A percentile compares a stretch with the other conserved stretches of the same genome.
These are phyloP conservation scores for Muntiacus reevesi DNA, from an alignment of 2,113 vertebrate species.

Conservation along the genomic window DNA sequence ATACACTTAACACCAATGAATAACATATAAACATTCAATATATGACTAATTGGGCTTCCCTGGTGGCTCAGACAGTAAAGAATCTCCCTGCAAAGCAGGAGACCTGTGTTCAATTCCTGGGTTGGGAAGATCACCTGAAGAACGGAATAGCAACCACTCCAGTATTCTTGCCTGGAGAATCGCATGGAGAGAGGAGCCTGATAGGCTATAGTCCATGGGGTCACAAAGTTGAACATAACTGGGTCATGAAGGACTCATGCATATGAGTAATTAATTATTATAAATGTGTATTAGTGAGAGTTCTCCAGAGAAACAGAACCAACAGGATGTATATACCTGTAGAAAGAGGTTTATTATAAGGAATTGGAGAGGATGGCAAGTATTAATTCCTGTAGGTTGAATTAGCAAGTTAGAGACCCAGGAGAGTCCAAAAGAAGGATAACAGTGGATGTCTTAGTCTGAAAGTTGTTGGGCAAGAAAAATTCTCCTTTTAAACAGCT, in stretches of 20 bases:
- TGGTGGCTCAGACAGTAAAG: neutral
- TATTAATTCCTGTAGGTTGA: neutral
- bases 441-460: neutral
- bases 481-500: neutral
- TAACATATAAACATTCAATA: neutral
- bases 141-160: neutral
- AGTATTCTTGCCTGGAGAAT: neutral
- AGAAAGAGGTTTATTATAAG: neutral
- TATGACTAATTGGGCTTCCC: neutral
- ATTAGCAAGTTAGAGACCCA: neutral
- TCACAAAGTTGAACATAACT: neutral
- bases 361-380: neutral
- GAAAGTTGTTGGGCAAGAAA: neutral
- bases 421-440: neutral
- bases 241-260: neutral
- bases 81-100: neutral
- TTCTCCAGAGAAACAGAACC: neutral
- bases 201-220: neutral
- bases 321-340: neutral
- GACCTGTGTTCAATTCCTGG: neutral
- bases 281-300: neutral
- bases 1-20: neutral
- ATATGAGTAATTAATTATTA: neutral
- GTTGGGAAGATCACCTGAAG: neutral
- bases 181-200: neutral